phyloP scores from a whole-genome alignment of 1,140 invertebrate species.

The Delia radicum region DNA sequence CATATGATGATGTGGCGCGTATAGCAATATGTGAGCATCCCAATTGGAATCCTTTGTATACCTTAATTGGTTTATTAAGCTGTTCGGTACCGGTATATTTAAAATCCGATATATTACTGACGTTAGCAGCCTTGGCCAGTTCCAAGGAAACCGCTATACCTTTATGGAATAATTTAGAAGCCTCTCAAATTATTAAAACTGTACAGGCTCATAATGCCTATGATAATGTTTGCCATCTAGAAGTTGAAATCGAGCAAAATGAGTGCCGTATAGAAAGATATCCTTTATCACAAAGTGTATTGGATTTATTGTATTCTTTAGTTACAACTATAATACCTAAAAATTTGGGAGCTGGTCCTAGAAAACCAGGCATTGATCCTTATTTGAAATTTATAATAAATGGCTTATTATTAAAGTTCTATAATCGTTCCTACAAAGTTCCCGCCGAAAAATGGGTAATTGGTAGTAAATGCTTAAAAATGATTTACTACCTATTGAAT shows the following conservation, averaged over 20 bases:
- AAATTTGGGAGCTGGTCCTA: conserved; percentile 73
- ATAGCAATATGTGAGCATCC: conserved; percentile 82
- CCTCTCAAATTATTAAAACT: conserved; percentile 77
- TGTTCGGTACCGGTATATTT: conserved; percentile 82
- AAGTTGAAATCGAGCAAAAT: conserved; percentile 63
- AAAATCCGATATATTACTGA: conserved; percentile 79
- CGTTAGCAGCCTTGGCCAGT: conserved; percentile 74
- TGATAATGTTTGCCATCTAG: conserved; percentile 55
- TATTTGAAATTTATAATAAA: conserved; percentile 80
- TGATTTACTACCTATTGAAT: conserved; percentile 76
- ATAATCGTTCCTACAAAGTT: conserved; percentile 45
- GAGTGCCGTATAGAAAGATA: conserved; percentile 88
- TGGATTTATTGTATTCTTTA: conserved; percentile 75
- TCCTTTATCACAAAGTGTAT: conserved; percentile 77
- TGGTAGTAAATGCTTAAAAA: conserved; percentile 68
- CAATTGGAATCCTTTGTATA: conserved; percentile 77
- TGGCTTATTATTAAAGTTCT: conserved; percentile 43
- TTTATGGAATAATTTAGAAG: conserved; percentile 85
- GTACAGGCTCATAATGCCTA: conserved; percentile 66
- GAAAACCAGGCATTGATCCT: conserved; percentile 84
- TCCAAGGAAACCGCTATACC: conserved; percentile 72
- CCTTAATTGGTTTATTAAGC: conserved; percentile 68
- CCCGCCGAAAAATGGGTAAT: conserved; percentile 68
- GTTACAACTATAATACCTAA: conserved; percentile 74
- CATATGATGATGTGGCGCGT: conserved; percentile 75